phyloP scores from a whole-genome alignment of 1,140 invertebrate species.

The Zaprionus camerounensis region DNA sequence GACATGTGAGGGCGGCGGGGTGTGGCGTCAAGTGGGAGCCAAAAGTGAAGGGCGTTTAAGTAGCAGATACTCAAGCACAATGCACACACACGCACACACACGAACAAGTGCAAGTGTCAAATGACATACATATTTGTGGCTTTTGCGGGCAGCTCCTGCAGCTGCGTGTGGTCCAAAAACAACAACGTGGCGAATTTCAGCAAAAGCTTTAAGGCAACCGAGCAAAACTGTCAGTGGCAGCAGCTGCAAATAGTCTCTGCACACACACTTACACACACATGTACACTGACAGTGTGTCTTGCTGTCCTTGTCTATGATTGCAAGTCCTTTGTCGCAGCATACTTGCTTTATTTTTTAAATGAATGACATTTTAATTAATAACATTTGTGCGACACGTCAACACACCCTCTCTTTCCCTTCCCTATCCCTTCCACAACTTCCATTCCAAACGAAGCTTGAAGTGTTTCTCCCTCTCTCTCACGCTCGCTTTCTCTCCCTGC shows the following conservation, averaged over 20 bases:
- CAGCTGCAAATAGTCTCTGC: constrained; percentile 56
- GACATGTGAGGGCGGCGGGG: constrained; percentile 2
- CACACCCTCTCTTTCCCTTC: neutral
- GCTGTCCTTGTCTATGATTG: constrained; percentile 16
- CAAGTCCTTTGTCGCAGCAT: constrained; percentile 50
- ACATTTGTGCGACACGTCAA: constrained; percentile 71
- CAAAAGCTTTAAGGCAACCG: constrained; percentile 35
- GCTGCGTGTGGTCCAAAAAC: constrained; percentile 67
- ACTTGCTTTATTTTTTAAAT: constrained; percentile 48
- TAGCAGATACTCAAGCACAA: constrained; percentile 52
- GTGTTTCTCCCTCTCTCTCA: constrained; percentile 19
- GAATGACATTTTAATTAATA: constrained; percentile 84
- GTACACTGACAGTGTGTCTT: neutral
- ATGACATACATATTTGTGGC: constrained; percentile 80
- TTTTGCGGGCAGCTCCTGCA: constrained; percentile 61
- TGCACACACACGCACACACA: constrained; percentile 30
- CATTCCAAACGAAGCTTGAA: constrained; percentile 13
- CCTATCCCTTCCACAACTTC: neutral
- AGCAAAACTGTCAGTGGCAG: constrained; percentile 71
- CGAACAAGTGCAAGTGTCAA: constrained; percentile 68
- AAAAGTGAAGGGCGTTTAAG: constrained; percentile 75
- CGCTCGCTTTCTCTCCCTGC: neutral
- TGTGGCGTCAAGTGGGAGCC: constrained; percentile 23
- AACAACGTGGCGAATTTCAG: constrained; percentile 38
- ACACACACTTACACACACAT: constrained; percentile 1